Conservation (phyloP, 1,140 invertebrate species). For the Yoshiicerus persimilis region DNA sequence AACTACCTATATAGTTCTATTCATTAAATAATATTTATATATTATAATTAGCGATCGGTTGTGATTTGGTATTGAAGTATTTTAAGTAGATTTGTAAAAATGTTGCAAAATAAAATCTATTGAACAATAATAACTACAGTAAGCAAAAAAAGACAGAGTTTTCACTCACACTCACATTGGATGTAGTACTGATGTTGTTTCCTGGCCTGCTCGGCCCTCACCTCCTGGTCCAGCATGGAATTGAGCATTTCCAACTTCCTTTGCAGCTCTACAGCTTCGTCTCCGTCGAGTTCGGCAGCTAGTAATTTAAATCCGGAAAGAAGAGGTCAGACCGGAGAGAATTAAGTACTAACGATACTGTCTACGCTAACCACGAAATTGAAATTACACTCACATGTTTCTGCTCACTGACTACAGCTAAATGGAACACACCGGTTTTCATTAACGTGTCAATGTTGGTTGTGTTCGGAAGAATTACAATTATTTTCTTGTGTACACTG, state of each 20-base stretch:
- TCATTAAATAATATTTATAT: too few species aligned
- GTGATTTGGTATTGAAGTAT: not conserved
- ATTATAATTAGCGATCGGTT: not conserved
- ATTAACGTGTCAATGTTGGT: not conserved
- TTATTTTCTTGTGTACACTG: not conserved
- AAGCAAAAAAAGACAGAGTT: conserved; percentile 8
- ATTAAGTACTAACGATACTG: not conserved
- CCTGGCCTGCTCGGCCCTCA: conserved; percentile 63
- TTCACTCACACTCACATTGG: conserved; percentile 64
- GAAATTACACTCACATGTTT: not conserved
- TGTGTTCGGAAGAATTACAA: not conserved
- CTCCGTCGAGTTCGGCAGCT: conserved; percentile 78
- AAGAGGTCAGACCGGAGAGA: not conserved
- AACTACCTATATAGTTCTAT: too few species aligned
- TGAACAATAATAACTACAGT: not conserved
- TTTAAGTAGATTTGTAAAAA: not conserved
- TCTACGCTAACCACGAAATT: not conserved
- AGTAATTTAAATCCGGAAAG: conserved; percentile 12
- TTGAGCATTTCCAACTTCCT: conserved; percentile 89
- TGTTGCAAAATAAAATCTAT: not conserved
- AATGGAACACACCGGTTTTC: not conserved
- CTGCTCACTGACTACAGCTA: not conserved
- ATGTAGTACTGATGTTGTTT: conserved; percentile 68
- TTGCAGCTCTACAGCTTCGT: conserved; percentile 85
- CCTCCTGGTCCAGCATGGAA: conserved; percentile 81